Percentiles rank a stretch among this genome's conserved stretches.
These are phyloP conservation scores for Hololepta plana DNA, from an alignment of 2,888 invertebrate genomes.

Conservation along the genomic window DNA sequence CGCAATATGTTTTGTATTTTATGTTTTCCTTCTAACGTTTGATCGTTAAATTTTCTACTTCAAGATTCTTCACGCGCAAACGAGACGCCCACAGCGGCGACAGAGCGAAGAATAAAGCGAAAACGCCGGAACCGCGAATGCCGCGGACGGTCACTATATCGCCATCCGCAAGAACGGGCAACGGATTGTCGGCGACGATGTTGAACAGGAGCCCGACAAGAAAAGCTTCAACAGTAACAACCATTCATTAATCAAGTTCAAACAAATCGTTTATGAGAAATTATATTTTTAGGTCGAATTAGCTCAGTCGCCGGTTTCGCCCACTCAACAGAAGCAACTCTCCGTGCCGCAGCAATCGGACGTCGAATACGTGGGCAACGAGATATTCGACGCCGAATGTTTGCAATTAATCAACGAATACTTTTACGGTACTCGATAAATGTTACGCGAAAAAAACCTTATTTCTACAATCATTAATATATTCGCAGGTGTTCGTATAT, in stretches of 20 bases:
- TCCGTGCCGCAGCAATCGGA: slow-evolving; percentile 52
- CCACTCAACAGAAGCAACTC: slow-evolving; percentile 54
- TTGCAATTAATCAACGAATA: slow-evolving; percentile 91
- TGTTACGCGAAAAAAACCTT: slow-evolving; percentile 18
- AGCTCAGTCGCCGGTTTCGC: slow-evolving; percentile 11
- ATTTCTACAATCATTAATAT: not conserved
- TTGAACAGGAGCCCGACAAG: slow-evolving; percentile 28
- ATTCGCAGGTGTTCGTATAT: slow-evolving; percentile 47
- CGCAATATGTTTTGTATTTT: no score
- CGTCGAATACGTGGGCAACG: slow-evolving; percentile 67
- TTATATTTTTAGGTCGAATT: no score
- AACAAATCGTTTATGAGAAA: no score
- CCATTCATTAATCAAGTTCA: no score
- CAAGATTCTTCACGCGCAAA: slow-evolving; percentile 72
- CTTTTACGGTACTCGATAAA: slow-evolving; percentile 55
- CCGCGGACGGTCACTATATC: no score
- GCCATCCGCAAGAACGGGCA: no score
- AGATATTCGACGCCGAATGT: slow-evolving; percentile 74
- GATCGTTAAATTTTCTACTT: slow-evolving; percentile 8
- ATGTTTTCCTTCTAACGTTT: no score
- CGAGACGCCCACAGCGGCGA: slow-evolving; percentile 45
- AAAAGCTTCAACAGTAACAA: slow-evolving; percentile 33
- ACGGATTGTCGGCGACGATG: slow-evolving; percentile 26
- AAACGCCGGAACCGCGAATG: slow-evolving; percentile 46
- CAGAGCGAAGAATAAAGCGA: slow-evolving; percentile 45